These are phyloP conservation scores for Marcusenius ussheri DNA, from an alignment of 2,113 vertebrate species.

Conservation along the genomic window DNA sequence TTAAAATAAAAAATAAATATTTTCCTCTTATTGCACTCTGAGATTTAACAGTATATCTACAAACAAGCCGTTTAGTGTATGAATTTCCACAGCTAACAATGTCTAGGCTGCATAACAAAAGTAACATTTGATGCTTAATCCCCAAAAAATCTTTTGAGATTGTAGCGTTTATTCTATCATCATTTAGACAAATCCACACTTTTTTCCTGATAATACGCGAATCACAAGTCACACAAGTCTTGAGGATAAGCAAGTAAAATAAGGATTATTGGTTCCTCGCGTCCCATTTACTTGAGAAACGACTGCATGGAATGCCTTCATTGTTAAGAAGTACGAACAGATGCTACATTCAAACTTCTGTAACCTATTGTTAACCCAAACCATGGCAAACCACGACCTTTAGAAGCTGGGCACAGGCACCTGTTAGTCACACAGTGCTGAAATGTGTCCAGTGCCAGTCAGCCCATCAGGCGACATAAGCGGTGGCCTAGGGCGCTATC, in stretches of 20 bases:
- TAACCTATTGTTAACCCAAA: not conserved
- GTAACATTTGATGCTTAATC: not conserved
- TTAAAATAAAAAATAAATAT: not conserved
- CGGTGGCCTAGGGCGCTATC: not conserved
- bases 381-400: not conserved
- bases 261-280: not conserved
- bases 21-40: not conserved
- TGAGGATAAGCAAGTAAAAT: not conserved
- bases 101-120: not conserved
- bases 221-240: not conserved
- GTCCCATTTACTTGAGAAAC: not conserved
- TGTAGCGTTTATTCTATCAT: not conserved
- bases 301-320: not conserved
- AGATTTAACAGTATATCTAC: not conserved
- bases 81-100: not conserved
- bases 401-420: not conserved
- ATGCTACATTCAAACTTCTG: not conserved
- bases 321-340: not conserved
- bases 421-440: not conserved
- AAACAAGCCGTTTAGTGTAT: not conserved
- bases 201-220: not conserved
- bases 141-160: not conserved
- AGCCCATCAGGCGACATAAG: not conserved
- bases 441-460: not conserved
- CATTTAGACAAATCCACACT: not conserved